These are phyloP conservation scores for Mamestra brassicae DNA, from an alignment of 2,888 invertebrate species.

Conservation along the genomic window DNA sequence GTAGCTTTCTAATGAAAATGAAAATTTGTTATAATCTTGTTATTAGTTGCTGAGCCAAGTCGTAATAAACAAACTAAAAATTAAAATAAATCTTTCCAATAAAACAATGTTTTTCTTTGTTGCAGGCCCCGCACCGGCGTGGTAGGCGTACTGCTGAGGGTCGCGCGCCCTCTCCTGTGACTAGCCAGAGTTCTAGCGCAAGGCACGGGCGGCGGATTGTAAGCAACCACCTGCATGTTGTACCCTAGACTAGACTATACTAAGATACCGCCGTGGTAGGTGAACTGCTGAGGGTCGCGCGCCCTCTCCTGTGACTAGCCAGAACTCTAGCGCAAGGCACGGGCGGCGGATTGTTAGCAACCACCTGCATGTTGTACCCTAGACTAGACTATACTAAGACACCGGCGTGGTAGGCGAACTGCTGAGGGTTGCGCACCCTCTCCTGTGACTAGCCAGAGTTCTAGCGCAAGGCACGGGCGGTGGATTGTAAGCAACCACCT, in stretches of 20 bases:
- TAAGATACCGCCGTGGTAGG: conserved; percentile 84
- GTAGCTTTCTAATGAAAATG: too few relatives aligned
- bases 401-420: conserved; percentile 87
- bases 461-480: conserved; percentile 88
- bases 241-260: neutral
- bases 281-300: conserved; percentile 82
- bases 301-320: conserved; percentile 89
- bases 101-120: conserved; percentile 65
- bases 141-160: conserved; percentile 85
- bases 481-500: conserved; percentile 84
- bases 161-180: conserved; percentile 88
- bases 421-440: conserved; percentile 83
- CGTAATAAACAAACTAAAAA: too few relatives aligned
- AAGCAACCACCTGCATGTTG: conserved; percentile 67
- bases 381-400: neutral
- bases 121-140: conserved; percentile 86
- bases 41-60: too few relatives aligned
- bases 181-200: conserved; percentile 86
- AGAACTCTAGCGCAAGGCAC: conserved; percentile 86
- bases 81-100: too few relatives aligned
- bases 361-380: neutral
- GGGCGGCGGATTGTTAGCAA: conserved; percentile 89
- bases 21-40: too few relatives aligned
- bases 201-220: conserved; percentile 90
- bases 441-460: conserved; percentile 89